Evolutionary conservation across 1,140 invertebrate genomes (phyloP), one percentile per base, ranked within the genome.

Genomic region (Bombus fervidus): DNA sequence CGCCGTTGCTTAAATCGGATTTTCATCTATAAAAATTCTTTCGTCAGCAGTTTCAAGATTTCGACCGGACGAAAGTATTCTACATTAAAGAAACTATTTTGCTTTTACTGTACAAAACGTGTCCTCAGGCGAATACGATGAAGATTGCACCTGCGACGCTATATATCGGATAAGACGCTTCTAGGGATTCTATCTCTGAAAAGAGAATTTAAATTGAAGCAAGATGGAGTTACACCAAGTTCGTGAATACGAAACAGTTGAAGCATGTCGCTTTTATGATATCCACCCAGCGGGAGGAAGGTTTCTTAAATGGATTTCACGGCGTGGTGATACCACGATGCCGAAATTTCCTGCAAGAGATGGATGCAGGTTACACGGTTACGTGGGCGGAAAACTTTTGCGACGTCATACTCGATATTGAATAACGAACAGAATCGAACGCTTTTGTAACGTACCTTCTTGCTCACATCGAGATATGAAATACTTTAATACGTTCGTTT

Each of bases 171-270:
- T 75, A 68, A 83, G 59, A 73, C 68, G 73, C n/a, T 89, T 28
- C 78, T 66, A 80, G 41, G 41, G 43, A 89, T 83, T 77, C 78
- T 34, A n/a, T 77, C 79, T 31, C 53, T 86, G 84, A 76, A 81
- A 89, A 69, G 87, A 81, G 85, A 86, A 89, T 89, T 89, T 84
- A 89, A 81, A 86, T 86, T 75, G 87, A 59, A 71, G 85, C 72
- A 39, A 89, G 74, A 77, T 81, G 62, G 64, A 83, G 66, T 78
- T 83, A 81, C 72, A 75, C 12, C 41, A 41, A 83, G 74, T 77
- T 88, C 47, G 57, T 83, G 76, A 89, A 86, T 84, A 86, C 62
- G 69, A 79, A 85, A 85, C 79, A 81, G 84, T 81, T 79, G 69
- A 85, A 68, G 64, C 75, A 69, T 81, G 68, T 22, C 15, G 59